A percentile compares a stretch with the other conserved stretches of the same genome.
phyloP scores from a whole-genome alignment of 2,888 invertebrate genomes.

The Hylaea fasciaria region DNA sequence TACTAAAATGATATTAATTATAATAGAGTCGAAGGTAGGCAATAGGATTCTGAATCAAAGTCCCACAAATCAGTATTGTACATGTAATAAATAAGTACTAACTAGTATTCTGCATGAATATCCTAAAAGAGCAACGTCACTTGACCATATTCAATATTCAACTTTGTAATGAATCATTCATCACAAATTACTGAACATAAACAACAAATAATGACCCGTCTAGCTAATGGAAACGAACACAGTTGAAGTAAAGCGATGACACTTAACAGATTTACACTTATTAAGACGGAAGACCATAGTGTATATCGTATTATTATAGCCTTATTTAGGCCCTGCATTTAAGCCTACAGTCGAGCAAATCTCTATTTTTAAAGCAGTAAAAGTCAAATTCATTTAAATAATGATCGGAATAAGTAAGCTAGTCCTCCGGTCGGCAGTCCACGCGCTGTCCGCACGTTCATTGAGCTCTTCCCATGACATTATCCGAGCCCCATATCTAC shows the following conservation, averaged over 20 bases:
- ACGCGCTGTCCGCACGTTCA: conserved; percentile 82
- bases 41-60: no score
- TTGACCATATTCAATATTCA: conserved; percentile 26
- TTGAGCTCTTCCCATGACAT: conserved; percentile 85
- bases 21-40: no score
- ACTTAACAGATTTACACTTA: conserved; percentile 68
- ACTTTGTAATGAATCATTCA: conserved; percentile 39
- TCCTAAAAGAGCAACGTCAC: neutral
- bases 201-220: conserved; percentile 45
- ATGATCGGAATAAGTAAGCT: conserved; percentile 60
- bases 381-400: conserved; percentile 56
- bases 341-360: conserved; percentile 41
- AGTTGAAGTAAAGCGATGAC: conserved; percentile 55
- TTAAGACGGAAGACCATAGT: conserved; percentile 60
- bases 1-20: no score
- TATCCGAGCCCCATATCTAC: conserved; percentile 62
- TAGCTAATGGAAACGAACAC: conserved; percentile 52
- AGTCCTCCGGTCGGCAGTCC: conserved; percentile 77
- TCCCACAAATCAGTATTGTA: no score
- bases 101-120: neutral
- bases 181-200: conserved; percentile 42
- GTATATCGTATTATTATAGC: conserved; percentile 51
- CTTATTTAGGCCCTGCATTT: conserved; percentile 44
- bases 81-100: no score
- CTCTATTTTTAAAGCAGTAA: conserved; percentile 52